Base-by-base conservation (phyloP, 2,797 vertebrate species). In the Sebastes nivosus region DNA sequence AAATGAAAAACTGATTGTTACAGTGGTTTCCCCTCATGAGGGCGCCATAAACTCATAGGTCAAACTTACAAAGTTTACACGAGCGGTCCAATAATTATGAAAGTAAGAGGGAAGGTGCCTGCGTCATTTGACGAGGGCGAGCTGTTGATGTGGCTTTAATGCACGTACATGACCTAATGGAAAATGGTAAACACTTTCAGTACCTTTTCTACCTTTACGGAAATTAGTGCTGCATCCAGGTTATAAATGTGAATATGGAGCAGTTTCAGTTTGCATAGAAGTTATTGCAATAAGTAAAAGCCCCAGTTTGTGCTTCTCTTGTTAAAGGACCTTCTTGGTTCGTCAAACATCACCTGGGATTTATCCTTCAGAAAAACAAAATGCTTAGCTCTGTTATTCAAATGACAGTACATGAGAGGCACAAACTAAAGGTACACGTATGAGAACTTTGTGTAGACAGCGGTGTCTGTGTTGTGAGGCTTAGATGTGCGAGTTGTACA, bases 401-500 rank as follows among this genome's bases (percentile, higher is more conserved):
- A 60, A 32, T 42, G 4, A 30, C 20, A 14, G 24, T 3, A 34
- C 54, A 76, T 2, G 3, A 58, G 18, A 70, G 27, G 11, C n/a
- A 57, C 42, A 64, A 67, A 32, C 16, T 66, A 2, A 63, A 82
- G 65, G n/a, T 69, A 63, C 42, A 59, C 50, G 2, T n/a, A 8
- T 78, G 69, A 64, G 34, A 81, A 67, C 24, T 64, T 64, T 59
- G 12, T 20, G 6, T 42, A 4, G 14, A 24, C 20, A 16, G 30
- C 22, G 20, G 60, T 22, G 59, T 27, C 14, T 36, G 55, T 36
- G 61, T 2, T 22, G 14, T 68, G 58, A 71, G 38, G n/a, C 27
- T 94, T 87, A 95, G 58, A 85, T 81, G 80, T 96, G 94, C 63
- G 93, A 95, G 67, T 80, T 95, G 90, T 96, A 97, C 86, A 97